phyloP scores from a whole-genome alignment of 2,888 invertebrate species.

The Aphrophora alni region DNA sequence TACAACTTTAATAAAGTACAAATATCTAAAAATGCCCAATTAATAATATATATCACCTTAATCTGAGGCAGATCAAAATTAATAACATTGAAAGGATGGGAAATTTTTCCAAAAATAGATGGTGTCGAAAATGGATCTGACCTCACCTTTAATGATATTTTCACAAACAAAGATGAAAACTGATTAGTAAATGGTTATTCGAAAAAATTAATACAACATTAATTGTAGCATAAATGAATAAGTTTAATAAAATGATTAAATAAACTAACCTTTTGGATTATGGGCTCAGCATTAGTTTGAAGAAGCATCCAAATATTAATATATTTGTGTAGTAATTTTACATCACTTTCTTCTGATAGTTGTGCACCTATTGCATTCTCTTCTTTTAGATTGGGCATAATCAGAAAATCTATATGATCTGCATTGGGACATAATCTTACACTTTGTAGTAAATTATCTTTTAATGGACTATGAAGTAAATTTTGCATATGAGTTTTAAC shows the following conservation, averaged over 20 bases:
- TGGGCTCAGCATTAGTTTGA: neutral
- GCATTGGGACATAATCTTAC: neutral
- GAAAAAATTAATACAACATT: too few species aligned
- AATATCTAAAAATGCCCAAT: too few species aligned
- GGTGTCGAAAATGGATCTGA: too few species aligned
- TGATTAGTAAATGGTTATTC: too few species aligned
- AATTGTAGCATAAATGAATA: too few species aligned
- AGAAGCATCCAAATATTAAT: neutral
- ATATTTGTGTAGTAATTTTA: neutral
- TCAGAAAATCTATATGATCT: neutral
- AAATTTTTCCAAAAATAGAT: too few species aligned
- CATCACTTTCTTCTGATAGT: neutral
- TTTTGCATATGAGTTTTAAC: neutral
- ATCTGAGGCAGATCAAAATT: too few species aligned
- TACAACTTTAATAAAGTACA: too few species aligned
- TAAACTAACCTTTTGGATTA: neutral
- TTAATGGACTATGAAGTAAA: neutral
- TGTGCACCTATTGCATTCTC: neutral
- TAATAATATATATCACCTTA: too few species aligned
- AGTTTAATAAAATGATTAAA: constrained; percentile 25
- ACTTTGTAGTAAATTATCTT: neutral
- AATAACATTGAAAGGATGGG: too few species aligned
- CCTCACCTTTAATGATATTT: too few species aligned
- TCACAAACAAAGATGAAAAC: too few species aligned
- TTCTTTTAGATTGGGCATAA: neutral